Evolutionary conservation across 2,113 vertebrate species (phyloP).

Genomic region (Piprites chloris): DNA sequence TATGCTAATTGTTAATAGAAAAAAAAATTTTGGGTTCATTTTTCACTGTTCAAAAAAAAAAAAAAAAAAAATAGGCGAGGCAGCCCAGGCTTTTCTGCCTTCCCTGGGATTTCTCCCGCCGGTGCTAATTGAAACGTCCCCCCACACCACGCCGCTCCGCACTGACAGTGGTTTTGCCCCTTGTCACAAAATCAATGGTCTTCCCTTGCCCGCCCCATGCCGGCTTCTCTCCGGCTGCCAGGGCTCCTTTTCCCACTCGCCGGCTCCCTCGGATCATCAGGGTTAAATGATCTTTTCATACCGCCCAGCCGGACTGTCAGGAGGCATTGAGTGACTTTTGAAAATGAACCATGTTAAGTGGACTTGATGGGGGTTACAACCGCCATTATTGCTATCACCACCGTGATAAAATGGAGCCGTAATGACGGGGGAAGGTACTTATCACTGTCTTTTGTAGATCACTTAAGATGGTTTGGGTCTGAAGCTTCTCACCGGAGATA

Average conservation of each 20-base stretch:
- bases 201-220: background rate
- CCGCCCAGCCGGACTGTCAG: slow-evolving; percentile 76
- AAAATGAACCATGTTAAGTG: slow-evolving; percentile 77
- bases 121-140: slow-evolving; percentile 86
- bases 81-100: background rate
- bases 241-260: slow-evolving; percentile 70
- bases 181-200: slow-evolving; percentile 94
- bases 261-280: slow-evolving; percentile 67
- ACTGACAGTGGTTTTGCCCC: slow-evolving; percentile 85
- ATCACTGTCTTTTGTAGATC: slow-evolving; percentile 72
- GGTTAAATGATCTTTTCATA: slow-evolving; percentile 90
- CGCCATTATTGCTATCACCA: slow-evolving; percentile 72
- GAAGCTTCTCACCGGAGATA: slow-evolving; percentile 68
- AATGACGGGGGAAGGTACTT: slow-evolving; percentile 75
- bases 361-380: slow-evolving; percentile 75
- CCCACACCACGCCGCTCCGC: slow-evolving; percentile 62
- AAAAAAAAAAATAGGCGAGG: background rate
- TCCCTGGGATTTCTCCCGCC: slow-evolving; percentile 12
- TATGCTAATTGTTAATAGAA: background rate
- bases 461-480: slow-evolving; percentile 68
- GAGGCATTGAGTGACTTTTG: slow-evolving; percentile 70
- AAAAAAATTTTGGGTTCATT: slow-evolving; percentile 35
- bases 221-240: slow-evolving; percentile 59
- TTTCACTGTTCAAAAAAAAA: background rate
- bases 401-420: slow-evolving; percentile 69